Evolutionary conservation across 2,797 vertebrate genomes (phyloP), one percentile per base, ranked within the genome.

Genomic region (Enteromius mattozi): DNA sequence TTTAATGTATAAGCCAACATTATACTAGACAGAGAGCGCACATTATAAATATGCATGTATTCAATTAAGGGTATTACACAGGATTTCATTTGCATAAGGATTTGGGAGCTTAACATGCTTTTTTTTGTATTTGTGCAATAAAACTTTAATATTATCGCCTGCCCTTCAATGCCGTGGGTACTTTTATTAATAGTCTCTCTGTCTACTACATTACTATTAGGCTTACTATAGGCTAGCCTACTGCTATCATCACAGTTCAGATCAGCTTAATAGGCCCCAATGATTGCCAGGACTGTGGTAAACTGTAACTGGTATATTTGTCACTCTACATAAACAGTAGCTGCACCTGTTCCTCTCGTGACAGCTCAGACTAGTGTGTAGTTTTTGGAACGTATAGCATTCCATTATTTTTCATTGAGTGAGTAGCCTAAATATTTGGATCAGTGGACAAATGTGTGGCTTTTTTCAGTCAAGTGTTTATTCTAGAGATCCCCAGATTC

Each of bases 31-130:
- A 91, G 91, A 91, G 88, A 90, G 89, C 88, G 88, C 90, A 86
- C 88, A 92, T 93, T 93, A 95, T 96, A 95, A 95, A 96, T 96
- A 96, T 96, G 95, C 94, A 96, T 95, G 93, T 94, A 94, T 95
- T 96, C 95, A 96, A 96, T 96, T 95, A 95, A 92, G 91, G 92
- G 94, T 92, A 94, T 96, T 95, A 95, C 91, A 93, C 89, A 88
- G 87, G 88, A 87, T 88, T 84, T 94, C 83, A 94, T 96, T 95
- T 94, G 94, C 94, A 95, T 95, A 90, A 90, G 92, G 92, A 94
- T 94, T 94, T 94, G 91, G 92, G 89, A 93, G 88, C 92, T 94
- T 94, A 95, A 94, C 92, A 92, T 84, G 86, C 78, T 83, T 87
- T 89, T 93, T 91, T 89, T 93, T 91, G 92, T 94, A 94, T 95